These are phyloP conservation scores for Andrena flavipes DNA, from an alignment of 2,888 invertebrate genomes.

Conservation along the genomic window DNA sequence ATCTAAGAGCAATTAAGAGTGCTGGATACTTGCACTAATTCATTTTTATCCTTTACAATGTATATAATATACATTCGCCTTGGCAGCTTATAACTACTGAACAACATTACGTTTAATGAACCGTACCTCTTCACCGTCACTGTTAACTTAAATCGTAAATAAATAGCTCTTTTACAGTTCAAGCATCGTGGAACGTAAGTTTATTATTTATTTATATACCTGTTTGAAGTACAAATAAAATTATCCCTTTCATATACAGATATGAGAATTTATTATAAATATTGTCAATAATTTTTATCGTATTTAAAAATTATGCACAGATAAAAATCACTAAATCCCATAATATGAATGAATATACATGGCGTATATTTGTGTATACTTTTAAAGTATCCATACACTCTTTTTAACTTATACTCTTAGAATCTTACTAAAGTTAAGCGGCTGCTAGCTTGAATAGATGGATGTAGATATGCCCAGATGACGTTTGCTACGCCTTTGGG, in stretches of 20 bases:
- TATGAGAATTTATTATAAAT: slow-evolving; percentile 22
- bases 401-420: slow-evolving; percentile 79
- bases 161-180: neutral
- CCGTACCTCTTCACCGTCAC: slow-evolving; percentile 16
- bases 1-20: slow-evolving; percentile 78
- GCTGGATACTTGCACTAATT: slow-evolving; percentile 73
- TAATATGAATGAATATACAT: slow-evolving; percentile 20
- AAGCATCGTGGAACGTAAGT: slow-evolving; percentile 19
- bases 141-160: slow-evolving; percentile 25
- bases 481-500: slow-evolving; percentile 84
- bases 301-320: slow-evolving; percentile 15
- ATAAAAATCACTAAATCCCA: slow-evolving; percentile 15
- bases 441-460: slow-evolving; percentile 84
- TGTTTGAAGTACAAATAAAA: slow-evolving; percentile 39
- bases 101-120: slow-evolving; percentile 53
- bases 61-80: slow-evolving; percentile 65
- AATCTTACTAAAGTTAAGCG: slow-evolving; percentile 80
- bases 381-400: slow-evolving; percentile 72
- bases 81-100: slow-evolving; percentile 71
- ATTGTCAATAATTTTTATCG: slow-evolving; percentile 35
- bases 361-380: slow-evolving; percentile 30
- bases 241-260: neutral
- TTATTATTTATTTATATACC: slow-evolving; percentile 2
- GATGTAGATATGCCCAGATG: slow-evolving; percentile 83
- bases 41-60: slow-evolving; percentile 58